Conservation (phyloP, 2,113 vertebrate species). For the Ciconia stormi region DNA sequence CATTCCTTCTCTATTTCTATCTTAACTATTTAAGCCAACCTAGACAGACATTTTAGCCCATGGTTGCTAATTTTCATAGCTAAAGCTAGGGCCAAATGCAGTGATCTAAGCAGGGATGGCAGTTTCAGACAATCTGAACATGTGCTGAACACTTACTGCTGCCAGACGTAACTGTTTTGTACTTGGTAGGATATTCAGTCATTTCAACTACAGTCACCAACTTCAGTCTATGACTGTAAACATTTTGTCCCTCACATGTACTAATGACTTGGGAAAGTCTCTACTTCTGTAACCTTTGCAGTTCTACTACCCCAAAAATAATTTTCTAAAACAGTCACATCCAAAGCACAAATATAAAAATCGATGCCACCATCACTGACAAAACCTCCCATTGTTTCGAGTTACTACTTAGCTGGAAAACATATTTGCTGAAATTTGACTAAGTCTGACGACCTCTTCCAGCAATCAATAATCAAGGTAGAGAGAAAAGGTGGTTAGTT, state of each 20-base stretch:
- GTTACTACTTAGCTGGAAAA: background rate
- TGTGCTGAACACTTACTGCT: accelerated
- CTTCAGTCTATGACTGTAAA: background rate
- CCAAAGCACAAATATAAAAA: background rate
- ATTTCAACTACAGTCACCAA: background rate
- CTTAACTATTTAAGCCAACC: background rate
- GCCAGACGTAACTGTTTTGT: background rate
- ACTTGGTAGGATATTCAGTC: background rate
- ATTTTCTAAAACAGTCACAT: background rate
- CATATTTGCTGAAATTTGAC: background rate
- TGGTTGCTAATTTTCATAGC: background rate
- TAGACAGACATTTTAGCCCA: background rate
- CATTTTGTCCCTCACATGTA: background rate
- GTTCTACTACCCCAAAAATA: background rate
- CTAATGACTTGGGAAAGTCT: background rate
- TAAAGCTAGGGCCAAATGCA: background rate
- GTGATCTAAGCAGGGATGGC: background rate
- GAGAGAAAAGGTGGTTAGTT: background rate
- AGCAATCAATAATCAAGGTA: background rate
- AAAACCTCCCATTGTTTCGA: background rate
- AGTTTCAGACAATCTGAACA: background rate
- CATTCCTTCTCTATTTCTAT: background rate
- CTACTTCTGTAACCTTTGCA: background rate
- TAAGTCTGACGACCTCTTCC: background rate
- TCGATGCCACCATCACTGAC: background rate